Conservation (phyloP, 2,113 vertebrate genomes). For the rabbit (Oryctolagus cuniculus) region DNA sequence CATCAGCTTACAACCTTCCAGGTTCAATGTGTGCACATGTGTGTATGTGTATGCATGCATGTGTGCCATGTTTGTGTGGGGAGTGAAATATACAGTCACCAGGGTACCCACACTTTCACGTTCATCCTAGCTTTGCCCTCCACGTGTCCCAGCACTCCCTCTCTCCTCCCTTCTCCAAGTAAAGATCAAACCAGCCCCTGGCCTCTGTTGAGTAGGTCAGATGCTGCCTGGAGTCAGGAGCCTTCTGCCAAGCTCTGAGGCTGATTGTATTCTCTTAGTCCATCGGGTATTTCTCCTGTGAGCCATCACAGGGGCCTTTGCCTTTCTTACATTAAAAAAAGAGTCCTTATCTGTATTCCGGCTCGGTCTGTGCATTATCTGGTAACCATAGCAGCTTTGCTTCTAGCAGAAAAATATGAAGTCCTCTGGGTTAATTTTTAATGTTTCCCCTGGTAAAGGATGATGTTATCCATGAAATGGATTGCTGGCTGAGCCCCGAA, state of each 20-base stretch:
- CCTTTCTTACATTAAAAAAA: conserved; percentile 66
- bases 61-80: too few species aligned
- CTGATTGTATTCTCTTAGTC: conserved; percentile 66
- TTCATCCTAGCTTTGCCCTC: background rate
- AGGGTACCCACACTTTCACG: background rate
- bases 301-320: conserved; percentile 61
- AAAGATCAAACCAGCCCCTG: conserved; percentile 45
- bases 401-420: conserved; percentile 82
- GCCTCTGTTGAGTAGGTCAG: conserved; percentile 65
- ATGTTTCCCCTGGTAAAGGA: conserved; percentile 81
- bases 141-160: background rate
- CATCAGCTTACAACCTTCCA: background rate
- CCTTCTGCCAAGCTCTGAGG: conserved; percentile 35
- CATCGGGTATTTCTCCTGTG: conserved; percentile 58
- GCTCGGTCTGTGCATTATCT: conserved; percentile 72
- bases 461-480: conserved; percentile 79
- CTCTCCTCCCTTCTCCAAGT: background rate
- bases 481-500: conserved; percentile 79
- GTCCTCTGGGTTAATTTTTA: conserved; percentile 85
- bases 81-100: background rate
- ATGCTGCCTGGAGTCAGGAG: conserved; percentile 57
- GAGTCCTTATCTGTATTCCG: conserved; percentile 75
- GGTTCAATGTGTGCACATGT: background rate
- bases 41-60: rapidly evolving
- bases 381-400: conserved; percentile 84